Percentiles rank a stretch among this genome's conserved stretches.
These are phyloP conservation scores for Tethea ocularis DNA, from an alignment of 2,888 invertebrate genomes.

Conservation along the genomic window DNA sequence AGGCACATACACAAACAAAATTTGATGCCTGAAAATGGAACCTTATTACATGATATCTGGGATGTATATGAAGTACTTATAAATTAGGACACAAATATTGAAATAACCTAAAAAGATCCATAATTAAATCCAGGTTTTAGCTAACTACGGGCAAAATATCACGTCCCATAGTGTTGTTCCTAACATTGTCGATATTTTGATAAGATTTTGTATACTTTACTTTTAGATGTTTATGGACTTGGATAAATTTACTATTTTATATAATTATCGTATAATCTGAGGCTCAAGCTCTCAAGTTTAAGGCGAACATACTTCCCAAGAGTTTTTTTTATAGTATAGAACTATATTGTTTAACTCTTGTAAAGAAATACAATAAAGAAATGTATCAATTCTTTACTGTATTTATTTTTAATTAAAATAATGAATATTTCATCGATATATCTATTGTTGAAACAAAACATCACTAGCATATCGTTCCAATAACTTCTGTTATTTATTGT, in stretches of 20 bases:
- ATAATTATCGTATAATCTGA: no score
- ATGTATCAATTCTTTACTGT: no score
- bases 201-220: no score
- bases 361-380: no score
- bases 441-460: background rate
- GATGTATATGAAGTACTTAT: background rate
- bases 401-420: no score
- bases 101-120: background rate
- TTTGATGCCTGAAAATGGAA: no score
- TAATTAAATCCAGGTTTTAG: background rate
- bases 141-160: background rate
- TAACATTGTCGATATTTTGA: background rate
- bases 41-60: no score
- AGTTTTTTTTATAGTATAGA: no score
- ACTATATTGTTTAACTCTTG: background rate
- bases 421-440: background rate
- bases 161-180: background rate
- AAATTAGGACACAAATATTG: background rate
- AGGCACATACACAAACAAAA: no score
- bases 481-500: constrained; percentile 10
- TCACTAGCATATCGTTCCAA: background rate
- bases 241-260: no score
- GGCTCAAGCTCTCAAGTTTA: background rate
- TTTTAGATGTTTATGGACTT: no score
- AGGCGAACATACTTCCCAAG: background rate